These are phyloP conservation scores for Mycteria americana DNA, from an alignment of 2,797 vertebrate species.

Conservation along the genomic window DNA sequence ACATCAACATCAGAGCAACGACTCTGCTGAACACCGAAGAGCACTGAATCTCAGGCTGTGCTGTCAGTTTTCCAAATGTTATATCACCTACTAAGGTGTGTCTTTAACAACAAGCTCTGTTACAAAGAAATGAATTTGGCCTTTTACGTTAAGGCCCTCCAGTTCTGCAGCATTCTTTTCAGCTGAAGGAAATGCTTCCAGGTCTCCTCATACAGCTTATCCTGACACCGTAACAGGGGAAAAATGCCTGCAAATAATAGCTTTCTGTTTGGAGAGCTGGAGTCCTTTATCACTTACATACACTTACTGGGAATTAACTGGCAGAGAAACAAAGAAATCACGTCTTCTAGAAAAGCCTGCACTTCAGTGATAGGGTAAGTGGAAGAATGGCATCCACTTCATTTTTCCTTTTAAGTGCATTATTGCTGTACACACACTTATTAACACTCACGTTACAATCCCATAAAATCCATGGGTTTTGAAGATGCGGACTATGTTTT, in stretches of 20 bases:
- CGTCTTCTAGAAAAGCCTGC: not conserved
- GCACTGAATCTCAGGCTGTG: not conserved
- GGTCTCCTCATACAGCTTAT: not conserved
- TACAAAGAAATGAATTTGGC: not conserved
- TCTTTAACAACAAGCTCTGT: not conserved
- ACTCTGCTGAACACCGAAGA: not conserved
- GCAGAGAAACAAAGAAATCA: conserved; percentile 1
- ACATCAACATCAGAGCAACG: not conserved
- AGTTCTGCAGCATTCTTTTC: conserved; percentile 39
- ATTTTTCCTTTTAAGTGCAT: not conserved
- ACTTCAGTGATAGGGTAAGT: not conserved
- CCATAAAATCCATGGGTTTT: not conserved
- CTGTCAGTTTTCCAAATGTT: conserved; percentile 1
- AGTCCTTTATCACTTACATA: not conserved
- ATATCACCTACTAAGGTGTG: not conserved
- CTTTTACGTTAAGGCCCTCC: not conserved
- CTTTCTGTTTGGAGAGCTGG: not conserved
- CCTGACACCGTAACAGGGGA: not conserved
- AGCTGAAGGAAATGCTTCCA: conserved; percentile 13
- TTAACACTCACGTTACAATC: not conserved
- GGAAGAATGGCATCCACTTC: not conserved
- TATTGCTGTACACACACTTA: not conserved
- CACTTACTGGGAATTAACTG: not conserved
- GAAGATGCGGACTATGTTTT: not conserved
- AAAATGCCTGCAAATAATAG: not conserved